phyloP scores from a whole-genome alignment of 2,113 vertebrate species.

The Ascaphus truei region DNA sequence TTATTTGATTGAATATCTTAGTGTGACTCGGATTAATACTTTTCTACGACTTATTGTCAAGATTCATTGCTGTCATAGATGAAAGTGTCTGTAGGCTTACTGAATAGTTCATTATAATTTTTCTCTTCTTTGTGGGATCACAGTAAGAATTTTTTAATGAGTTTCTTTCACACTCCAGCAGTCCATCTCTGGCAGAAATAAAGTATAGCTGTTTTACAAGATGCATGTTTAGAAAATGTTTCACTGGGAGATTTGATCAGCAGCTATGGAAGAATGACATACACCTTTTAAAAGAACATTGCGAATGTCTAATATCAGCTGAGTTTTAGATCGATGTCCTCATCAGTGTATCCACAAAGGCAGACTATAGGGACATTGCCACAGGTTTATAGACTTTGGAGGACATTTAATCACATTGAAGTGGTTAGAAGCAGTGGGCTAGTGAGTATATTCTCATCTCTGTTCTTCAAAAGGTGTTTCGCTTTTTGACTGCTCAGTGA shows the following conservation, averaged over 20 bases:
- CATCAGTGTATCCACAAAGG: constrained; percentile 16
- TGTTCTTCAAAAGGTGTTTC: too few relatives aligned
- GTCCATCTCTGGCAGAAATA: constrained; percentile 64
- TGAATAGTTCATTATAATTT: constrained; percentile 58
- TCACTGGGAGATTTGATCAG: constrained; percentile 60
- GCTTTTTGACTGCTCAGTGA: constrained; percentile 2
- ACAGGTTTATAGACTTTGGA: constrained; percentile 1
- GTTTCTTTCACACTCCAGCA: constrained; percentile 69
- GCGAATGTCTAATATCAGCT: constrained; percentile 14
- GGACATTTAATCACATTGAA: background rate
- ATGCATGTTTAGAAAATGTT: constrained; percentile 62
- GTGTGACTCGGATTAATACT: constrained; percentile 45
- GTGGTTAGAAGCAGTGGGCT: background rate
- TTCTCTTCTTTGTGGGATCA: constrained; percentile 54
- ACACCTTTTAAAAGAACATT: constrained; percentile 52
- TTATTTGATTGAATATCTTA: constrained; percentile 45
- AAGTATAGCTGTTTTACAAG: constrained; percentile 57
- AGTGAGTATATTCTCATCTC: background rate
- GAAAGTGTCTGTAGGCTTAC: constrained; percentile 52
- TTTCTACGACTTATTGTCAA: constrained; percentile 38
- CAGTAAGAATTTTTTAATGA: constrained; percentile 73
- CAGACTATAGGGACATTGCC: background rate
- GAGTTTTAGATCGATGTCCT: constrained; percentile 9
- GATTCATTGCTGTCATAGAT: constrained; percentile 54
- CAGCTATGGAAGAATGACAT: constrained; percentile 50